phyloP scores from a whole-genome alignment of 2,888 invertebrate species.

The Adelphocoris suturalis region DNA sequence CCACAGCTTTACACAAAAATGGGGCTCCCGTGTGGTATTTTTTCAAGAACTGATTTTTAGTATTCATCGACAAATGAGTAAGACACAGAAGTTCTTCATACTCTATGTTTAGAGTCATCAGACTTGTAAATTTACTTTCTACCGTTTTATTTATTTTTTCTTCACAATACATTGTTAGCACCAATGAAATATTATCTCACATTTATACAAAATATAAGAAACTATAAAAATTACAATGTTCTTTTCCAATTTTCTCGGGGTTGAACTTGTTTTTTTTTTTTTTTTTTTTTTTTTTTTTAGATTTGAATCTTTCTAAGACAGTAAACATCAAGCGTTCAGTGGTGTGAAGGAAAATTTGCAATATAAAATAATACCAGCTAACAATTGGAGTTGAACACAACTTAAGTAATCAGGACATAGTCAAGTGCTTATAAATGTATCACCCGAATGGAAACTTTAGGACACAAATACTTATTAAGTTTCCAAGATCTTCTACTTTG shows the following conservation, averaged over 20 bases:
- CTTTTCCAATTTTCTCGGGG: constrained; percentile 23
- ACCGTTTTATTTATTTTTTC: constrained; percentile 55
- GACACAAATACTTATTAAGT: neutral
- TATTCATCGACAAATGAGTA: constrained; percentile 68
- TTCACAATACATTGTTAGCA: constrained; percentile 74
- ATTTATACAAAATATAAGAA: constrained; percentile 74
- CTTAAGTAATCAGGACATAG: neutral
- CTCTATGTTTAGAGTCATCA: constrained; percentile 76
- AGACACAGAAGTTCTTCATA: constrained; percentile 75
- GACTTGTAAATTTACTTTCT: constrained; percentile 74
- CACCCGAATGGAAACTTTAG: neutral
- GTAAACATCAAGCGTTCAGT: neutral
- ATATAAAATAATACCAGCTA: neutral
- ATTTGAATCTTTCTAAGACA: too few species aligned
- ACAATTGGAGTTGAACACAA: neutral
- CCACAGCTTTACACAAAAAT: constrained; percentile 32
- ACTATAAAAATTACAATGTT: constrained; percentile 72
- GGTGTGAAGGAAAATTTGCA: neutral
- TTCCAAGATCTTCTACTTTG: neutral
- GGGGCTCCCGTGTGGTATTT: constrained; percentile 40
- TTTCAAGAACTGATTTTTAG: constrained; percentile 45
- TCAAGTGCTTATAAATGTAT: neutral
- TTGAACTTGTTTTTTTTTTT: constrained; percentile 47
- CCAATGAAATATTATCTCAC: constrained; percentile 74
- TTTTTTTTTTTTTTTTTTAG: constrained; percentile 54